Conservation (phyloP, 2,113 vertebrate genomes). For the Gracilinanus agilis region DNA sequence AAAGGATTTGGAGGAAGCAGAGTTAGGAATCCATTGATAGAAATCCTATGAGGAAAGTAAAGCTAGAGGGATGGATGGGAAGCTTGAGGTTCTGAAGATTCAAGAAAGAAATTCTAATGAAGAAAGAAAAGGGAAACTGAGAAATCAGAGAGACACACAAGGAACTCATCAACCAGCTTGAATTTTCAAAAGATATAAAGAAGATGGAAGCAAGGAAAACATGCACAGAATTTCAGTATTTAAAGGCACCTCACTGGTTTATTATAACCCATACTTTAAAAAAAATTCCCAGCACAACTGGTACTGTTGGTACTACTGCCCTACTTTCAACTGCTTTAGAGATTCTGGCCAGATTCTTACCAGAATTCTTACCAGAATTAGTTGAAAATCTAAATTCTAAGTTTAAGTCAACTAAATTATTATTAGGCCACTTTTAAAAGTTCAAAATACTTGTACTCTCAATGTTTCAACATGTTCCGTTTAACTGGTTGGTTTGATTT, state of each 20-base stretch:
- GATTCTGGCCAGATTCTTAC: background rate
- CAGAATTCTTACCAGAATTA: background rate
- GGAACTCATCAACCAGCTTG: background rate
- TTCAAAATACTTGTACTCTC: slow-evolving; percentile 15
- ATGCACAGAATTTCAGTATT: background rate
- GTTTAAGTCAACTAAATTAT: slow-evolving; percentile 3
- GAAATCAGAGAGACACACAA: background rate
- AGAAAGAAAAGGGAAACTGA: background rate
- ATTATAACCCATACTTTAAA: background rate
- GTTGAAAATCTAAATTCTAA: background rate
- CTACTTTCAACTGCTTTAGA: background rate
- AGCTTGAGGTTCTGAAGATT: background rate
- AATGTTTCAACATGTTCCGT: background rate
- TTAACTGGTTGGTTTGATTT: background rate
- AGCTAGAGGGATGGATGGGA: background rate
- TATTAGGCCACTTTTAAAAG: slow-evolving; percentile 20
- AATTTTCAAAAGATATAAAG: background rate
- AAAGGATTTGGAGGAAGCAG: background rate
- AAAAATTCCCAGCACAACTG: background rate
- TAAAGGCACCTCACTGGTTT: background rate
- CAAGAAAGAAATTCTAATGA: background rate
- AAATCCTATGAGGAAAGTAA: background rate
- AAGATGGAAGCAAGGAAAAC: background rate
- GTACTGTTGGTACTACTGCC: background rate
- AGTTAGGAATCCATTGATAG: background rate